Evolutionary conservation across 2,888 invertebrate genomes (phyloP), one percentile per base, ranked within the genome.

Genomic region (Tachystola acroxantha): DNA sequence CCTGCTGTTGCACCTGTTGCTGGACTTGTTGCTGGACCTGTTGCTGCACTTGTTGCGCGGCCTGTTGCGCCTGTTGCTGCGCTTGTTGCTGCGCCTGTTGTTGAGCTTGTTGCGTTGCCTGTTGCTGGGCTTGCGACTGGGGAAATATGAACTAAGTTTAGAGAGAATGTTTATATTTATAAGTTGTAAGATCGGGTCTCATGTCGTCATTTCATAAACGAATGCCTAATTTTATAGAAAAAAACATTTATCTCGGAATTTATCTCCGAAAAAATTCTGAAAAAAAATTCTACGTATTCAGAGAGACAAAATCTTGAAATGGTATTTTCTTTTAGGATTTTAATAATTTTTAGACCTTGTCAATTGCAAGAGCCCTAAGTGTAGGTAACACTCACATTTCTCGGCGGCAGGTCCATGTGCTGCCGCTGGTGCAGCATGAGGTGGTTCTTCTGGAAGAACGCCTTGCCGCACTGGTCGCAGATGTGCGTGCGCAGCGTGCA

Each of bases 371-470:
- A 19, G 20, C 6, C 3, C 6, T 20, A 3, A 20, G 6, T 20
- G 20, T 3, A 20, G 39, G 9, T 7, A 14, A 34, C 53, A 50
- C 62, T 63, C 10, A 82, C 82, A 63, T 64, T 87, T 59, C 89
- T 87, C 0, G 88, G 85, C 24, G 89, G 89, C 19, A 90, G 80
- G 55, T 92, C 91, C 91, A 91, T 91, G 73, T 94, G 94, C 58
- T 94, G 94, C 37, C 94, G 88, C 73, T 94, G 94, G 66, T 95
- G 95, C 37, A 94, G 80, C 82, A 94, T 90, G 42, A 95, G 81
- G 62, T 95, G 94, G 68, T 94, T 94, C 79, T 94, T 94, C 75
- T 95, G 95, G 88, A 93, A 93, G 88, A 95, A 95, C 9, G 93
- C 94, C 67, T 94, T 95, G 38, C 93, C 93, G 63, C 95, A 95